Evolutionary conservation across 2,888 invertebrate genomes (phyloP).

Genomic region (Agrotis clavis): DNA sequence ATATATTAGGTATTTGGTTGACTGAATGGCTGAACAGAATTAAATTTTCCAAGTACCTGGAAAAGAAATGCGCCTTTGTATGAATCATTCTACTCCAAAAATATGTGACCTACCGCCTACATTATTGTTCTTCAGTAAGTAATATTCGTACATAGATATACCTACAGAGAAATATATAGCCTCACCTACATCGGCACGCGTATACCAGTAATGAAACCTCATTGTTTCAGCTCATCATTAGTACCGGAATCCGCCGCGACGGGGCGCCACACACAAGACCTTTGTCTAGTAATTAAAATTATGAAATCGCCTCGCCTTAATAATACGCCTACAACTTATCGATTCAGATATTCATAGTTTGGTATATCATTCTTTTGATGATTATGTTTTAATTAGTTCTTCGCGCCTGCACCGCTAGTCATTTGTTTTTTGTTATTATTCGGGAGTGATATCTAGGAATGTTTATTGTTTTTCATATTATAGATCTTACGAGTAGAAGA

Average conservation of each 20-base stretch:
- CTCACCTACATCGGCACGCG: slow-evolving; percentile 26
- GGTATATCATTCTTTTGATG: slow-evolving; percentile 61
- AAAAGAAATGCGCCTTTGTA: neutral
- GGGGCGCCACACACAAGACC: slow-evolving; percentile 79
- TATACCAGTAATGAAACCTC: slow-evolving; percentile 69
- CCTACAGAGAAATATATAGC: neutral
- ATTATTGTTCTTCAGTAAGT: slow-evolving; percentile 12
- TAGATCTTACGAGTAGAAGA: no score
- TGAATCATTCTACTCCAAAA: slow-evolving; percentile 18
- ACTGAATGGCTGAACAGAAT: slow-evolving; percentile 11
- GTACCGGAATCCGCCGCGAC: slow-evolving; percentile 73
- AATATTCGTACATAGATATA: neutral
- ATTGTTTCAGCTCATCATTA: slow-evolving; percentile 82
- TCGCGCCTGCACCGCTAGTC: slow-evolving; percentile 60
- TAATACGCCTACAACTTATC: slow-evolving; percentile 79
- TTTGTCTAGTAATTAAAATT: slow-evolving; percentile 88
- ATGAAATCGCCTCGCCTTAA: slow-evolving; percentile 76
- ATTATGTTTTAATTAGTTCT: slow-evolving; percentile 69
- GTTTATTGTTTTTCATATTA: slow-evolving; percentile 61
- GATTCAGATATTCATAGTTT: slow-evolving; percentile 75
- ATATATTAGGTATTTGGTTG: slow-evolving; percentile 4
- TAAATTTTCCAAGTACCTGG: neutral
- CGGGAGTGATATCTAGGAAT: slow-evolving; percentile 58
- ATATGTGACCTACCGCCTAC: slow-evolving; percentile 1
- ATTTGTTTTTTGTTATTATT: slow-evolving; percentile 58